These are phyloP conservation scores for Marmota monax DNA, from an alignment of 2,113 vertebrate species.

Conservation along the genomic window DNA sequence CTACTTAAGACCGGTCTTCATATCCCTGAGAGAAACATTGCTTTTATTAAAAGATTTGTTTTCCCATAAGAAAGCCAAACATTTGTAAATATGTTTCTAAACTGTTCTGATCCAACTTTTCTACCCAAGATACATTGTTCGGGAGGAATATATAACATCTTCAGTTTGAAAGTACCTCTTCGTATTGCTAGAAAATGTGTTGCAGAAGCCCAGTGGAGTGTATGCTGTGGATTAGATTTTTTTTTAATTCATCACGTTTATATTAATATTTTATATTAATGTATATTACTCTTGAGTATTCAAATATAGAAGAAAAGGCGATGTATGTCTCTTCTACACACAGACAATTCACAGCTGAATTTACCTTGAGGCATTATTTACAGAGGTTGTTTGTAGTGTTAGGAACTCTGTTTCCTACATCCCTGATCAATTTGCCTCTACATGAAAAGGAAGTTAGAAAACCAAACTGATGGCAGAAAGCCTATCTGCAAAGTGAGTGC, in stretches of 20 bases:
- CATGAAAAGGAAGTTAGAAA: constrained; percentile 34
- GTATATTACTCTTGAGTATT: not conserved
- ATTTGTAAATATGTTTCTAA: constrained; percentile 35
- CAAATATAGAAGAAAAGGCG: constrained; percentile 41
- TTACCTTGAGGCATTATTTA: constrained; percentile 53
- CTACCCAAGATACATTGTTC: not conserved
- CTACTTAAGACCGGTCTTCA: not conserved
- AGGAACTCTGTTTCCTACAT: not conserved
- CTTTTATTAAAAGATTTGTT: constrained; percentile 51
- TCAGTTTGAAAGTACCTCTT: constrained; percentile 35
- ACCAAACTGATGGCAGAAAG: not conserved
- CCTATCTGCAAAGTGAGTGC: not conserved
- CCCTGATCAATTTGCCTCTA: constrained; percentile 37
- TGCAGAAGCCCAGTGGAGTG: not conserved
- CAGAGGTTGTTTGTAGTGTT: not conserved
- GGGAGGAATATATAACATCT: not conserved
- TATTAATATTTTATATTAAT: constrained; percentile 30
- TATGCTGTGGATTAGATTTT: not conserved
- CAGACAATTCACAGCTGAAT: not conserved
- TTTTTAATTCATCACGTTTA: constrained; percentile 20
- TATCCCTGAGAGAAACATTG: not conserved
- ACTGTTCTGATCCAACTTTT: constrained; percentile 4
- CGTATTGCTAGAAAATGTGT: constrained; percentile 1
- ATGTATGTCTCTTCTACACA: not conserved
- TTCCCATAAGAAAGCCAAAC: not conserved